These are phyloP conservation scores for Myiotriccus ornatus DNA, from an alignment of 2,797 vertebrate genomes.

Conservation along the genomic window DNA sequence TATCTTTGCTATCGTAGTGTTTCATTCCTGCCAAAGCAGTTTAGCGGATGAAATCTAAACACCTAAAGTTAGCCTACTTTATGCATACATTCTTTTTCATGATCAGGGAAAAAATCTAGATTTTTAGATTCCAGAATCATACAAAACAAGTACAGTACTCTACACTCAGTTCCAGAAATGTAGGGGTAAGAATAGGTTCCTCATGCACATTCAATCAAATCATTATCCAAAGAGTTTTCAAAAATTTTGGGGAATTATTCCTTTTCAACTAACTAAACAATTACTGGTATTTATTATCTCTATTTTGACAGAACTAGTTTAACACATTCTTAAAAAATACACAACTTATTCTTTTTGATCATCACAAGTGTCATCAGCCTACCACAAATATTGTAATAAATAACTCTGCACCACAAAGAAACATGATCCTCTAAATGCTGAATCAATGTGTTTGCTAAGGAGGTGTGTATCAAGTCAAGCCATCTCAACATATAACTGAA, in stretches of 20 bases:
- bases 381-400: slow-evolving; percentile 24
- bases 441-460: slow-evolving; percentile 15
- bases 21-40: neutral
- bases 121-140: neutral
- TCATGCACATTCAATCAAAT: neutral
- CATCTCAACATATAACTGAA: neutral
- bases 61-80: neutral
- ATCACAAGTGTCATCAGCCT: slow-evolving; percentile 27
- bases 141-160: neutral
- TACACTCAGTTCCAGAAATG: neutral
- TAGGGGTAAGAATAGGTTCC: neutral
- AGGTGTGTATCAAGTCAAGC: neutral
- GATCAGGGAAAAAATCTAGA: neutral
- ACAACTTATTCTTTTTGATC: slow-evolving; percentile 40
- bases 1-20: neutral
- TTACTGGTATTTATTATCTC: neutral
- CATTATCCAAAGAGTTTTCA: neutral
- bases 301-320: slow-evolving; percentile 63
- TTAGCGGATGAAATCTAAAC: neutral
- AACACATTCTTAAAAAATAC: slow-evolving; percentile 19
- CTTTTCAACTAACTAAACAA: slow-evolving; percentile 18
- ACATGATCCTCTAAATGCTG: neutral
- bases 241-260: neutral
- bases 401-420: slow-evolving; percentile 40
- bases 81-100: neutral